A percentile compares a stretch with the other conserved stretches of the same genome.
phyloP scores from a whole-genome alignment of 1,140 invertebrate genomes.

The Halictus rubicundus region DNA sequence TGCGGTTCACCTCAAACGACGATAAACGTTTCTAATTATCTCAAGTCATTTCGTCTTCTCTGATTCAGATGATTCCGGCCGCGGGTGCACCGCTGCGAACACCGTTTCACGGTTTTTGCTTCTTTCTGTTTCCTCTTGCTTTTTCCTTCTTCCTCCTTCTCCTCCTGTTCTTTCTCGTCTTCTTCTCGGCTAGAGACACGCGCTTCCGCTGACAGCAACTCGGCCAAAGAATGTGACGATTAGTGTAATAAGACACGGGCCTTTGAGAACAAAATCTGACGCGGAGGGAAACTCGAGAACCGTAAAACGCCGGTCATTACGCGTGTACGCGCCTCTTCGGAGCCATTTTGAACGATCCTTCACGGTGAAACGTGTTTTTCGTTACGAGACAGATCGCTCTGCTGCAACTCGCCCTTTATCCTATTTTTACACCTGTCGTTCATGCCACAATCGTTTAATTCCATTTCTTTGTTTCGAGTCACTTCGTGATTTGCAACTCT shows the following conservation, averaged over 20 bases:
- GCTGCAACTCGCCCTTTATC: too few relatives aligned
- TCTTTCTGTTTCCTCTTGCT: not conserved
- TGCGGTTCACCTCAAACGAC: conserved; percentile 20
- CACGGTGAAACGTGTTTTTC: too few relatives aligned
- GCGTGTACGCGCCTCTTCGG: not conserved
- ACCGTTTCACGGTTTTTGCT: not conserved
- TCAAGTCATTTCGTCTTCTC: not conserved
- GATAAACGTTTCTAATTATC: conserved; percentile 15
- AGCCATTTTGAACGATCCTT: too few relatives aligned
- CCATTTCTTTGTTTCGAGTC: too few relatives aligned
- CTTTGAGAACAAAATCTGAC: conserved; percentile 12
- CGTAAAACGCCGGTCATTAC: conserved; percentile 26
- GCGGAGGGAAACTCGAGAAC: conserved; percentile 28
- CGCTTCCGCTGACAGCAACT: not conserved
- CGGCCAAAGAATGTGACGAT: not conserved
- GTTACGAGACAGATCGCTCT: too few relatives aligned
- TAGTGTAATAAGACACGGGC: conserved; percentile 31
- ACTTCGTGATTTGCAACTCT: too few relatives aligned
- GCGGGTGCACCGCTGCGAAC: not conserved
- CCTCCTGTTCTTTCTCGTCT: not conserved
- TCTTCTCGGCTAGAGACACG: too few relatives aligned
- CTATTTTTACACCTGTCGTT: too few relatives aligned
- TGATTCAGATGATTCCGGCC: not conserved
- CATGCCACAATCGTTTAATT: too few relatives aligned
- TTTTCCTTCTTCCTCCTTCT: not conserved